Evolutionary conservation across 2,888 invertebrate species (phyloP).

Genomic region (Eilema depressum): DNA sequence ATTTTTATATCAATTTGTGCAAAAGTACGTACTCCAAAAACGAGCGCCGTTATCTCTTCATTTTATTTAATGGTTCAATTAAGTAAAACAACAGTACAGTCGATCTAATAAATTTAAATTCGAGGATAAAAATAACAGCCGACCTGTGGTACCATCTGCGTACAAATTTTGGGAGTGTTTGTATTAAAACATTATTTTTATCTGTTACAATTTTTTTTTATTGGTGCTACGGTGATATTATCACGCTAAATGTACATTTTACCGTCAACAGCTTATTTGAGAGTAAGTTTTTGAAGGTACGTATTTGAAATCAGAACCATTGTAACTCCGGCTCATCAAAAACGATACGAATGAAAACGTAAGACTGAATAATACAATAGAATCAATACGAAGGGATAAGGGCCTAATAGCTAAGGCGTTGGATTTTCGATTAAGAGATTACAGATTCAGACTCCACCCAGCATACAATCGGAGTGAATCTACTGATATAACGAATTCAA

Average conservation of each 20-base stretch:
- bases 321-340: not conserved
- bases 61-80: not conserved
- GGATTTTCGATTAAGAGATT: not conserved
- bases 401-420: not conserved
- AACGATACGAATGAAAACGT: not conserved
- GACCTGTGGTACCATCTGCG: not conserved
- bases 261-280: not conserved
- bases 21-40: not conserved
- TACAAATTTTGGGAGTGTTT: not conserved
- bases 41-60: not conserved
- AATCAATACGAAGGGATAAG: not conserved
- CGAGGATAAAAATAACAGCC: not conserved
- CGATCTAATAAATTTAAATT: not conserved
- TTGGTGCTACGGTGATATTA: not conserved
- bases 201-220: not conserved
- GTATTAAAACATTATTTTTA: not conserved
- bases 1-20: not conserved
- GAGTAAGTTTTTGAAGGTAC: too few species aligned
- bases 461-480: not conserved
- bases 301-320: too few species aligned
- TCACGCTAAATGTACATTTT: not conserved
- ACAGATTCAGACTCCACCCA: not conserved
- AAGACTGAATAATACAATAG: not conserved
- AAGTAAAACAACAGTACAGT: not conserved
- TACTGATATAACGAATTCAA: too few species aligned